Conservation (phyloP, 2,888 invertebrate species). For the Pardosa pseudoannulata region DNA sequence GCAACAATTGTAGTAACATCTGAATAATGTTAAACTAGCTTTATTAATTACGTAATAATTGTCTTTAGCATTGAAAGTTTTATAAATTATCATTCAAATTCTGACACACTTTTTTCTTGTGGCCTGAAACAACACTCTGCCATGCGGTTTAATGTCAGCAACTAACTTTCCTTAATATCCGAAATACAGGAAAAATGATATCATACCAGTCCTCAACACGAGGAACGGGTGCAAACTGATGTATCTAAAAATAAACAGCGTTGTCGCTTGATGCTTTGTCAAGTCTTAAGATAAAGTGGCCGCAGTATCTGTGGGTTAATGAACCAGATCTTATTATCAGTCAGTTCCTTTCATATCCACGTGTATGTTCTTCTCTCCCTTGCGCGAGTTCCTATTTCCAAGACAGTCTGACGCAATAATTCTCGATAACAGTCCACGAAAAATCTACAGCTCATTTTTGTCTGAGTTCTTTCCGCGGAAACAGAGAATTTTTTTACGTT, state of each 20-base stretch:
- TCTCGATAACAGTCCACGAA: slow-evolving; percentile 24
- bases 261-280: slow-evolving; percentile 47
- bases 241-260: slow-evolving; percentile 45
- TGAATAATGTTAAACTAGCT: too few relatives aligned
- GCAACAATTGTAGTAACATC: too few relatives aligned
- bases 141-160: too few relatives aligned
- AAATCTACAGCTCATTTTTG: slow-evolving; percentile 30
- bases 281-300: slow-evolving; percentile 48
- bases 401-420: slow-evolving; percentile 48
- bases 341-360: slow-evolving; percentile 49
- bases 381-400: slow-evolving; percentile 54
- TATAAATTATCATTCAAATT: too few relatives aligned
- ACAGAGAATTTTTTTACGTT: slow-evolving; percentile 12
- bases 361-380: slow-evolving; percentile 11
- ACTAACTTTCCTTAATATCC: too few relatives aligned
- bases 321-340: slow-evolving; percentile 66
- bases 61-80: too few relatives aligned
- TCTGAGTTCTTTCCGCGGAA: slow-evolving; percentile 33
- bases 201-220: too few relatives aligned
- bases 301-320: slow-evolving; percentile 64
- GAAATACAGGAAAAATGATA: too few relatives aligned
- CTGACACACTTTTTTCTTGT: too few relatives aligned
- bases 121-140: too few relatives aligned
- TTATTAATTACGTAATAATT: too few relatives aligned
- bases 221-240: slow-evolving; percentile 13